Evolutionary conservation across 2,888 invertebrate genomes (phyloP).

Genomic region (Acleris emargana): DNA sequence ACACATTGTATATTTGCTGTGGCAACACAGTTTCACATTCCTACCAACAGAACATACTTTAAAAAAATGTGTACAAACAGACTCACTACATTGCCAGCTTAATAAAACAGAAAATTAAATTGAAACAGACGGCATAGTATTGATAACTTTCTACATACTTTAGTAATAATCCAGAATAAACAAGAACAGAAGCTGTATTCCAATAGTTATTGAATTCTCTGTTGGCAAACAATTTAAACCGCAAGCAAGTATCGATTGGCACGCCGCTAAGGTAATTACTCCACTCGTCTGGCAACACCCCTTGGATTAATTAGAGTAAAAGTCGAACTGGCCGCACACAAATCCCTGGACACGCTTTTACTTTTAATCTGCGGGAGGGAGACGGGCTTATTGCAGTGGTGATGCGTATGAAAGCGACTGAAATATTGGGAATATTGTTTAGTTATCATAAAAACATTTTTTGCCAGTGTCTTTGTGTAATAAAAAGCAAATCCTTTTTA

Average conservation of each 20-base stretch:
- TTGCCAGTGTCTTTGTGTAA: background rate
- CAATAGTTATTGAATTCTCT: slow-evolving; percentile 22
- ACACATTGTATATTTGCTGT: slow-evolving; percentile 2
- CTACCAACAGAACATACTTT: background rate
- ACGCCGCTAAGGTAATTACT: slow-evolving; percentile 46
- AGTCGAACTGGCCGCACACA: slow-evolving; percentile 46
- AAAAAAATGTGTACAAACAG: background rate
- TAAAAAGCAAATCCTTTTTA: too few relatives aligned
- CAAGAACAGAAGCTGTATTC: slow-evolving; percentile 6
- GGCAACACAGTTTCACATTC: slow-evolving; percentile 4
- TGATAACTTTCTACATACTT: slow-evolving; percentile 9
- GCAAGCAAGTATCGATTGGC: slow-evolving; percentile 41
- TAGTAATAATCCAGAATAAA: slow-evolving; percentile 18
- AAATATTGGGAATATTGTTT: slow-evolving; percentile 20
- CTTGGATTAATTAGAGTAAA: slow-evolving; percentile 50
- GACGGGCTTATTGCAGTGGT: slow-evolving; percentile 8
- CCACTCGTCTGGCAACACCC: slow-evolving; percentile 47
- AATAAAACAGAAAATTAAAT: background rate
- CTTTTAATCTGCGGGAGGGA: slow-evolving; percentile 31
- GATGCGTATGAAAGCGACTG: slow-evolving; percentile 7
- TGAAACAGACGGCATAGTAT: background rate
- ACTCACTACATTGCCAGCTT: background rate
- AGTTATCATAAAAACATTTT: slow-evolving; percentile 13
- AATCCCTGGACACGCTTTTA: slow-evolving; percentile 41
- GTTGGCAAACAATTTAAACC: slow-evolving; percentile 36